Evolutionary conservation across 2,888 invertebrate species (phyloP), one percentile per base, ranked within the genome.

Genomic region (Tigriopus californicus): DNA sequence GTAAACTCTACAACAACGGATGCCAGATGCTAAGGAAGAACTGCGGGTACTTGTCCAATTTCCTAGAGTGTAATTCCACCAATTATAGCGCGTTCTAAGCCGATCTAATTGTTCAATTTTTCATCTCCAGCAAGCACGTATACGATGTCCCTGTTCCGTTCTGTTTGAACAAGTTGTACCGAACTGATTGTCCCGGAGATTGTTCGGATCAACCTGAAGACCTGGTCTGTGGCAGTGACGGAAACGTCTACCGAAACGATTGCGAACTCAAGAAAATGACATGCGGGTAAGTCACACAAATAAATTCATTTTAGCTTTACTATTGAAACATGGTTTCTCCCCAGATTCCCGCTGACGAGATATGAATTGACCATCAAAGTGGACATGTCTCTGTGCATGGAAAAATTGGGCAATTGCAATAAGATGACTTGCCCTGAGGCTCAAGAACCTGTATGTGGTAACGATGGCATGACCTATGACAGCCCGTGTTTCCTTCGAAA

Each of bases 1-100:
- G 88, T 0, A 82, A 86, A 65, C 77, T 90, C 49, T 90, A 90
- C 71, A 81, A 86, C 48, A 89, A 87, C 71, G 84, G 86, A 57
- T 90, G 89, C 69, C 80, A 86, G 67, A 89, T 90, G 89, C 85
- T 86, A 70, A 81, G 86, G 42, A 86, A 88, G 67, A 90, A 90
- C 70, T 90, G 90, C 73, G 90, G 90, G 85, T 85, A 71, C 72
- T 51, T 15, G 10, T 24, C 25, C 52, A 22, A 22, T 51, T 20
- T 15, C 15, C 52, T 20, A 24, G 11, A 12, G 47, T 4, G n/a
- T 11, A 47, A 13, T 47, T 47, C n/a, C 47, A 33, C n/a, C 47
- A 33, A 33, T 33, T 33, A 33, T 33, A 8, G 8, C 33, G 3
- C 8, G 4, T 3, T 33, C 33, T 33, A 22, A 11, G 8, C 2